Evolutionary conservation across 2,113 vertebrate genomes (phyloP).

Genomic region (Nesoenas mayeri): DNA sequence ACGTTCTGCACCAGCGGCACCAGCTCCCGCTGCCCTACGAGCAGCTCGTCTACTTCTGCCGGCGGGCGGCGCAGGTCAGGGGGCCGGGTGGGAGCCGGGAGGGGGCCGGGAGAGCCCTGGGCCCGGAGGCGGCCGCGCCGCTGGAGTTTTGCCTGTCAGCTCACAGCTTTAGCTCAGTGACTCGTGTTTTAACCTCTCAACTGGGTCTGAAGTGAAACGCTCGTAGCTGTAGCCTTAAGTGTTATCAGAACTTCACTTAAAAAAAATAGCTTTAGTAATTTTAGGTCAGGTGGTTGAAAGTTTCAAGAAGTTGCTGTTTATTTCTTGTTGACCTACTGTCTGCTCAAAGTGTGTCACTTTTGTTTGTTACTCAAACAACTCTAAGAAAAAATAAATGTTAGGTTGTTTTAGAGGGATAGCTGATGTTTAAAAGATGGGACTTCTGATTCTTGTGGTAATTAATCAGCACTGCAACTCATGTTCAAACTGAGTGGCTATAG

Average conservation of each 20-base stretch:
- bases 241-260: background rate
- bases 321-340: rapidly evolving
- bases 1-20: conserved; percentile 90
- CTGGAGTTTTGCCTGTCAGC: too few relatives aligned
- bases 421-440: background rate
- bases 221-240: rapidly evolving
- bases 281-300: background rate
- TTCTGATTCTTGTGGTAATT: background rate
- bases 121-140: too few relatives aligned
- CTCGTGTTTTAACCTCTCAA: rapidly evolving
- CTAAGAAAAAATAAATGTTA: background rate
- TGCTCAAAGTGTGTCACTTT: rapidly evolving
- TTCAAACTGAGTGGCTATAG: background rate
- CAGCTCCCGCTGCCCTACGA: conserved; percentile 95
- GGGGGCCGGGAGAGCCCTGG: background rate
- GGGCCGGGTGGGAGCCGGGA: rapidly evolving
- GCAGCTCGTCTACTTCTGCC: conserved; percentile 85
- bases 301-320: background rate
- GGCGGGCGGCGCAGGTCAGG: conserved; percentile 27
- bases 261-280: too few relatives aligned
- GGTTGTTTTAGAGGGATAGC: background rate
- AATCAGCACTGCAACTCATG: background rate
- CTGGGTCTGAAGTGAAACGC: rapidly evolving
- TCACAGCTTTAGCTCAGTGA: rapidly evolving
- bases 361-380: background rate